Percentiles rank a stretch among this genome's conserved stretches.
Conservation (phyloP, 1,140 invertebrate genomes). For the Stratiolaelaps scimitus region DNA sequence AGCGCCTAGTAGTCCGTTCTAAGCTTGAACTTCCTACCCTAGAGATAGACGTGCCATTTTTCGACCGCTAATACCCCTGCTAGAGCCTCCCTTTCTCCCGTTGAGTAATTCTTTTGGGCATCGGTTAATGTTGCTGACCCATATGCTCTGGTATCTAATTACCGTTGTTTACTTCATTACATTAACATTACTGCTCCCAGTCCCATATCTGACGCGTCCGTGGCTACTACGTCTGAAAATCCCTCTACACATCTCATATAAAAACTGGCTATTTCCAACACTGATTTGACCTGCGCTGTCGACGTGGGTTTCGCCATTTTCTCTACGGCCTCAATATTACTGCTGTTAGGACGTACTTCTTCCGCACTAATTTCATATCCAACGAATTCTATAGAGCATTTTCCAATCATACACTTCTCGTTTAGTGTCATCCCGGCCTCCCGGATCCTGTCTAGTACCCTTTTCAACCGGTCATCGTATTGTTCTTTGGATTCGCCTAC, state of each 20-base stretch:
- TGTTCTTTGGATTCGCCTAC: conserved; percentile 27
- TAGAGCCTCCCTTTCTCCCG: neutral
- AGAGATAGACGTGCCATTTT: neutral
- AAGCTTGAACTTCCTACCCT: neutral
- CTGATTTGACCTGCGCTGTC: neutral
- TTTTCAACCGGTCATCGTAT: conserved; percentile 31
- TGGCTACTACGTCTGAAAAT: neutral
- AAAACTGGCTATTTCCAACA: conserved; percentile 6
- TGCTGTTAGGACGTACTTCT: neutral
- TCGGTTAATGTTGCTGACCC: neutral
- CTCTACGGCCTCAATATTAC: neutral
- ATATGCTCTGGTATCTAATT: neutral
- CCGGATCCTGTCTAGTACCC: conserved; percentile 29
- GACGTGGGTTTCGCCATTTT: neutral
- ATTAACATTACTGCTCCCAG: neutral
- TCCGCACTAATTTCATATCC: neutral
- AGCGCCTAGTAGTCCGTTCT: neutral
- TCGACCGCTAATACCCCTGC: neutral
- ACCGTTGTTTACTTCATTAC: neutral
- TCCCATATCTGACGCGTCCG: conserved; percentile 10
- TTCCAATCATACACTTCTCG: conserved; percentile 30
- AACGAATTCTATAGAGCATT: conserved; percentile 12
- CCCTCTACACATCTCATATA: neutral
- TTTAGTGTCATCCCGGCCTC: conserved; percentile 34
- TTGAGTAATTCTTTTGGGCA: neutral